A percentile compares a stretch with the other conserved stretches of the same genome.
Conservation (phyloP, 92 coral and sea anemone genomes). For the Porites divaricata region DNA sequence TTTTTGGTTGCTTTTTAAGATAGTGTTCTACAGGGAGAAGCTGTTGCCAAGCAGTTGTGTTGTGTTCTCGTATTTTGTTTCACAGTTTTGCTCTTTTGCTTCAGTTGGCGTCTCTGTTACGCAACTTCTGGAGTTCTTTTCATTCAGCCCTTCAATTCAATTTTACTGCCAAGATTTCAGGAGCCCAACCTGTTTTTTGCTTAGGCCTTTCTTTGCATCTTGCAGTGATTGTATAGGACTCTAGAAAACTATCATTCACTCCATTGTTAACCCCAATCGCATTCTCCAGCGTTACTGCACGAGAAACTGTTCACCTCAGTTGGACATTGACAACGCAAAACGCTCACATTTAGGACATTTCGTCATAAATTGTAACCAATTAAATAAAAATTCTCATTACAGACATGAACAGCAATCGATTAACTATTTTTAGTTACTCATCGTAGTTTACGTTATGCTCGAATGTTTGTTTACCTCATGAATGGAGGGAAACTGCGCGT, state of each 20-base stretch:
- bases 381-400: not conserved
- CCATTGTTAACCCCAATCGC: not conserved
- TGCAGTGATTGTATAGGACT: not conserved
- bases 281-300: not conserved
- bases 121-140: not conserved
- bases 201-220: not conserved
- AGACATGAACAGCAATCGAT: too few species aligned
- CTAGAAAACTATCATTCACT: not conserved
- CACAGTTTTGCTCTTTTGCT: not conserved
- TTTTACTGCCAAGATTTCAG: not conserved
- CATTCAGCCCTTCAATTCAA: not conserved
- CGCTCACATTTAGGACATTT: not conserved
- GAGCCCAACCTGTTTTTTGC: not conserved
- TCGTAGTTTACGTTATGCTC: not conserved
- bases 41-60: not conserved
- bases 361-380: too few species aligned
- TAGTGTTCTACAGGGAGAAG: not conserved
- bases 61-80: conserved; percentile 4
- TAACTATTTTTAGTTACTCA: too few species aligned
- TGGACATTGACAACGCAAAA: not conserved
- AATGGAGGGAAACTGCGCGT: conserved; percentile 4
- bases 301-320: not conserved
- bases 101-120: conserved; percentile 1
- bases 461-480: conserved; percentile 18
- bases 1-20: not conserved